These are phyloP conservation scores for Urocitellus parryii DNA, from an alignment of 2,113 vertebrate species.

Conservation along the genomic window DNA sequence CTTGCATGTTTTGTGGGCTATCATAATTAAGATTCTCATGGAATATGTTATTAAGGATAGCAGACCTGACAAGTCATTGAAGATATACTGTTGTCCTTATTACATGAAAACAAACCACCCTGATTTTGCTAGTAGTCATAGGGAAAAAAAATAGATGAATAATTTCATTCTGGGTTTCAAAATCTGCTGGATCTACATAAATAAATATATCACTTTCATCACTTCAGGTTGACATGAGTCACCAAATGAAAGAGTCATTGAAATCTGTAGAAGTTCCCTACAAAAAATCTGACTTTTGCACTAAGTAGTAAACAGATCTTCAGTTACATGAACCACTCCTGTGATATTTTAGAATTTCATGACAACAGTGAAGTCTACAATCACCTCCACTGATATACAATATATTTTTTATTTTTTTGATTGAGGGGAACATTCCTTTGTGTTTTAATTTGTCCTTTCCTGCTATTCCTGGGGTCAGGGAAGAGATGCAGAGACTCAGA, in stretches of 20 bases:
- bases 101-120: neutral
- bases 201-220: neutral
- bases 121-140: neutral
- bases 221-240: neutral
- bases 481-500: neutral
- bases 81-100: neutral
- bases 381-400: neutral
- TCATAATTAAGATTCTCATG: neutral
- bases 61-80: neutral
- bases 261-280: neutral
- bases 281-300: neutral
- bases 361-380: neutral
- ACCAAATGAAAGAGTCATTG: neutral
- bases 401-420: neutral
- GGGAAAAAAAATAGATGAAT: neutral
- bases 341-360: neutral
- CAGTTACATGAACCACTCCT: neutral
- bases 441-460: neutral
- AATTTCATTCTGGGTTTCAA: neutral
- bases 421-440: neutral
- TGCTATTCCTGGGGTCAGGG: neutral
- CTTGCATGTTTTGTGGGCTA: neutral
- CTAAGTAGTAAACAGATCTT: neutral
- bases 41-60: neutral
- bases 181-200: neutral